Evolutionary conservation across 2,888 invertebrate species (phyloP).

Genomic region (Harpagoxenus sublaevis): DNA sequence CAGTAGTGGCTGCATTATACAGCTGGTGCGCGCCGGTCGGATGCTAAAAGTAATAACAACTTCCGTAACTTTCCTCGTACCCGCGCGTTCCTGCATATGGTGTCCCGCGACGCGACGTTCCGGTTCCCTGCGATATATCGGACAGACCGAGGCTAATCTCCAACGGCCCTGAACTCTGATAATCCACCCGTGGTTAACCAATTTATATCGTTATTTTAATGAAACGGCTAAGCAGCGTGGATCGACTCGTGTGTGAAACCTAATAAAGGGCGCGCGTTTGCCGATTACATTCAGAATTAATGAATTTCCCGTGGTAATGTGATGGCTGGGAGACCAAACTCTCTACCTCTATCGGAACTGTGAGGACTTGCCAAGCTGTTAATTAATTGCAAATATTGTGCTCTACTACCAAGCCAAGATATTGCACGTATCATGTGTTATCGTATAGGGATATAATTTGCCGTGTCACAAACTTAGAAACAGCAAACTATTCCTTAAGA

Average conservation of each 20-base stretch:
- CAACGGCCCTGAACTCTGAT: conserved; percentile 20
- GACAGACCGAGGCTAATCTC: conserved; percentile 22
- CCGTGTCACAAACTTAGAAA: conserved; percentile 26
- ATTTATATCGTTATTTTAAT: conserved; percentile 29
- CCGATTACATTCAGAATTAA: conserved; percentile 22
- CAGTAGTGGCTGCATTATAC: conserved; percentile 33
- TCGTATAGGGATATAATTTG: conserved; percentile 18
- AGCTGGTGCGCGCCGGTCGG: conserved; percentile 26
- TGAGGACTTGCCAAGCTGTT: not conserved
- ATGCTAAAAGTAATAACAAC: conserved; percentile 49
- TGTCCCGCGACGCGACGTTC: not conserved
- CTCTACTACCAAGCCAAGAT: not conserved
- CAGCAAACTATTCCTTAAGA: conserved; percentile 4
- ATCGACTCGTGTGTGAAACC: not conserved
- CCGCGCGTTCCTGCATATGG: conserved; percentile 39
- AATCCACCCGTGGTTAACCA: not conserved
- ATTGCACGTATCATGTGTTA: not conserved
- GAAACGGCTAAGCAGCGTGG: not conserved
- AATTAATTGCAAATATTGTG: conserved; percentile 48
- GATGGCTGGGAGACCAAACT: not conserved
- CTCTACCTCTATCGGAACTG: not conserved
- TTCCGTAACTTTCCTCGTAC: conserved; percentile 40
- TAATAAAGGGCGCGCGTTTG: conserved; percentile 3
- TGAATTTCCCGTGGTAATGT: conserved; percentile 23
- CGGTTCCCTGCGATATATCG: not conserved